Base-by-base conservation (phyloP, 2,797 vertebrate genomes). In the Alectoris magna region DNA sequence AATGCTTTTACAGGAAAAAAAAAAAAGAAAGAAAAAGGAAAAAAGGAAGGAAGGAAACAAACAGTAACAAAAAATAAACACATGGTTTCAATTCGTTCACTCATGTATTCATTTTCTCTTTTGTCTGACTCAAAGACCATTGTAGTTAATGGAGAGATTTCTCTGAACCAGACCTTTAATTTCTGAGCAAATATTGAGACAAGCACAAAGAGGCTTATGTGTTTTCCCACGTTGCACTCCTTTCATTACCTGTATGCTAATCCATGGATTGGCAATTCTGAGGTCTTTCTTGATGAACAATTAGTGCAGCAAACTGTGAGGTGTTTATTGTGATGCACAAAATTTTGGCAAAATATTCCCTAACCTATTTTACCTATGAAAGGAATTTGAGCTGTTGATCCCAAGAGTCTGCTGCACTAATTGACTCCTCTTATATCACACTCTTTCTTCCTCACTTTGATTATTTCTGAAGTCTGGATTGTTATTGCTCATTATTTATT, bases 401-500 rank as follows among this genome's bases (percentile, higher is more conserved):
- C 63, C 87, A 83, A 78, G 46, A 88, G 51, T 55, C 62, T 17
- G 39, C 18, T 46, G 38, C 11, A 41, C 59, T 91, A 87, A 94
- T 92, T 59, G 71, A 17, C 10, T 69, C 80, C 67, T 90, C 7
- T 2, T 51, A 64, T 58, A 84, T 63, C 36, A 34, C 8, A 29
- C 11, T 71, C 13, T 63, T 86, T 71, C 58, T 72, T 79, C 90
- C 27, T 91, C 8, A 34, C 22, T 93, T 91, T 90, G 67, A 94
- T 85, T 87, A 90, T 29, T 81, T 80, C 49, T 79, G 64, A 92
- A 91, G 79, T 93, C 64, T 55, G 10, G 14, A 91, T 95, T 87
- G 27, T 38, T 94, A 49, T 59, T 60, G 38, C 76, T 95, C 60
- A 48, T 87, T 91, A 70, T 88, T 49, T 93, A 79, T 55, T 93